A percentile compares a stretch with the other conserved stretches of the same genome.
phyloP scores from a whole-genome alignment of 2,797 vertebrate genomes.

The Sebastes trivittatus region DNA sequence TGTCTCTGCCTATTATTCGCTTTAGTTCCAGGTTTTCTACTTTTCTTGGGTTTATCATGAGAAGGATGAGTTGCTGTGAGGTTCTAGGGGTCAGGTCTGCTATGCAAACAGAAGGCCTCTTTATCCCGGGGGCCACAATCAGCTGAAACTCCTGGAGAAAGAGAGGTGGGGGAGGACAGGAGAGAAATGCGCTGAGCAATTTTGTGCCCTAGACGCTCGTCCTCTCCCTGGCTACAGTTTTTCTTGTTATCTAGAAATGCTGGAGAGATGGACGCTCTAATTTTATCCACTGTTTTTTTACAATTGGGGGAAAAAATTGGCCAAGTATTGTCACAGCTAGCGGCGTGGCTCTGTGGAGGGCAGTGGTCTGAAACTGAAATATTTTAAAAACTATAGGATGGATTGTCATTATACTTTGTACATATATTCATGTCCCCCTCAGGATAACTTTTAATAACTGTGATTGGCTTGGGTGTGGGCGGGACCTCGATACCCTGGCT shows the following conservation, averaged over 20 bases:
- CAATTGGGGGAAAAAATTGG: background rate
- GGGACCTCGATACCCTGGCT: too few species aligned
- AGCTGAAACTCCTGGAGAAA: conserved; percentile 44
- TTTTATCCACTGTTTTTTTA: background rate
- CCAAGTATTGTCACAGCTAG: background rate
- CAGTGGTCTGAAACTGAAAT: background rate
- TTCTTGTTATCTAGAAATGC: conserved; percentile 22
- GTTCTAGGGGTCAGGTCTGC: conserved; percentile 48
- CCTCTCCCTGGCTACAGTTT: conserved; percentile 22
- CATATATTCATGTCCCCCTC: background rate
- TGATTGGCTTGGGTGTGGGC: too few species aligned
- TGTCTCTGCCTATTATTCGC: conserved; percentile 68
- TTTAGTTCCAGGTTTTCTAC: conserved; percentile 50
- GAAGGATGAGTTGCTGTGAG: conserved; percentile 67
- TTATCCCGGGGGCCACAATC: conserved; percentile 55
- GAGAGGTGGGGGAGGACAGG: conserved; percentile 13
- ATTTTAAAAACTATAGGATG: background rate
- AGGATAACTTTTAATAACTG: background rate
- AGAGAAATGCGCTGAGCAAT: conserved; percentile 50
- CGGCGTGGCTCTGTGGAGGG: background rate
- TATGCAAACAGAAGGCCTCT: conserved; percentile 57
- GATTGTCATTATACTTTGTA: background rate
- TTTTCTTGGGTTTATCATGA: conserved; percentile 68
- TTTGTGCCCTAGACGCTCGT: conserved; percentile 18
- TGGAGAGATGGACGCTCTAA: conserved; percentile 21